Evolutionary conservation across 2,797 vertebrate genomes (phyloP).

Genomic region (Philypnodon macrostomus): DNA sequence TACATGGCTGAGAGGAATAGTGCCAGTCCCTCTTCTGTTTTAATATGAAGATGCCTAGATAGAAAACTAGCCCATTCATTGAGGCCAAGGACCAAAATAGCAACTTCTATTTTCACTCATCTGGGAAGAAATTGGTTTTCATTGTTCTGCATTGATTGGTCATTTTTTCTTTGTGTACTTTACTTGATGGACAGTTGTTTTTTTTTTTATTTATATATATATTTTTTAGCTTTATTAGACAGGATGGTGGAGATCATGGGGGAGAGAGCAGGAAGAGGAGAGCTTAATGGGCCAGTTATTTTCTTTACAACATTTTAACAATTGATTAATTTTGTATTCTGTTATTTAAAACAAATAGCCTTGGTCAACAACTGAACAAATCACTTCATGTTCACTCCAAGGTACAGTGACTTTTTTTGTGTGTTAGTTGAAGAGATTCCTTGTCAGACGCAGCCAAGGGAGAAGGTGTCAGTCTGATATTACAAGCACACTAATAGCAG

Average conservation of each 20-base stretch:
- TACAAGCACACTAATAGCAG: slow-evolving; percentile 69
- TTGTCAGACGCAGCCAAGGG: slow-evolving; percentile 77
- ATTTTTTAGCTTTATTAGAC: no score
- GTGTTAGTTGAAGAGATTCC: slow-evolving; percentile 64
- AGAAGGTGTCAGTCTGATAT: slow-evolving; percentile 75
- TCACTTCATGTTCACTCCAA: slow-evolving; percentile 60
- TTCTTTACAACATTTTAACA: no score
- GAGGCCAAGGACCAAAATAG: slow-evolving; percentile 55
- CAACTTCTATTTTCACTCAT: slow-evolving; percentile 59
- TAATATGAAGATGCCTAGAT: slow-evolving; percentile 59
- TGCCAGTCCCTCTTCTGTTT: slow-evolving; percentile 49
- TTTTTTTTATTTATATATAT: no score
- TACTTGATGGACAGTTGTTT: slow-evolving; percentile 55
- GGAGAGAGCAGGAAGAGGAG: no score
- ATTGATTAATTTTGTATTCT: no score
- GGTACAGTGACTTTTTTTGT: slow-evolving; percentile 65
- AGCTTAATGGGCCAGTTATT: no score
- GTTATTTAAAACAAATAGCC: slow-evolving; percentile 68
- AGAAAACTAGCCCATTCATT: slow-evolving; percentile 52
- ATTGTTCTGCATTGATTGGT: slow-evolving; percentile 59
- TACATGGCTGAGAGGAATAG: slow-evolving; percentile 59
- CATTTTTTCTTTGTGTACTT: slow-evolving; percentile 55
- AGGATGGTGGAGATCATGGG: no score
- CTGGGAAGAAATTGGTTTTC: slow-evolving; percentile 61
- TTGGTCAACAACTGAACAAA: slow-evolving; percentile 73